Percentiles rank a stretch among this genome's conserved stretches.
Evolutionary conservation across 2,797 vertebrate species (phyloP).

Genomic region (Chromis chromis): DNA sequence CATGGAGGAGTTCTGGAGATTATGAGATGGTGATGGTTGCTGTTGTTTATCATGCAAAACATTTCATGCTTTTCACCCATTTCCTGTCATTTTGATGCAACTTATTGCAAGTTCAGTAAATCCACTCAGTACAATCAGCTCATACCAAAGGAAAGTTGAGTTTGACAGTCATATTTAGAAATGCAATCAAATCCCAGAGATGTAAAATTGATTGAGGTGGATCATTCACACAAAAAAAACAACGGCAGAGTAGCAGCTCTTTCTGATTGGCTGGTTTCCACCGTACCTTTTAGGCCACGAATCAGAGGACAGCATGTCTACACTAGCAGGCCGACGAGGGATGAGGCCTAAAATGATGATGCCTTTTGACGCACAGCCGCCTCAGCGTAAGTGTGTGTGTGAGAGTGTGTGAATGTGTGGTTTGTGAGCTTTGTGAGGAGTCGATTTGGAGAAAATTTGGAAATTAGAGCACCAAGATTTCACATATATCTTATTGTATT

Average conservation of each 20-base stretch:
- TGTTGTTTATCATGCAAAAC: constrained; percentile 61
- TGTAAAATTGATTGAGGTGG: background rate
- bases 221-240: constrained; percentile 21
- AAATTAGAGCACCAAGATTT: too few relatives aligned
- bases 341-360: constrained; percentile 99
- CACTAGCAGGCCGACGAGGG: constrained; percentile 94
- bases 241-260: constrained; percentile 43
- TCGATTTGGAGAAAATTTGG: background rate
- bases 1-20: constrained; percentile 9
- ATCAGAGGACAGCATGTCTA: constrained; percentile 98
- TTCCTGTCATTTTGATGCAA: constrained; percentile 33
- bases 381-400: constrained; percentile 93
- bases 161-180: constrained; percentile 20
- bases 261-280: constrained; percentile 84
- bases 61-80: constrained; percentile 76
- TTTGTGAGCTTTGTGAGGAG: background rate
- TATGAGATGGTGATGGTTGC: constrained; percentile 8
- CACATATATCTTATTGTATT: background rate
- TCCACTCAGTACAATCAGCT: background rate
- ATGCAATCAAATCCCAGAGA: constrained; percentile 10
- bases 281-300: constrained; percentile 92
- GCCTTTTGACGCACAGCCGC: constrained; percentile 98
- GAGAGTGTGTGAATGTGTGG: constrained; percentile 11
- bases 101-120: background rate
- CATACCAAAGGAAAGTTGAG: background rate